Conservation (phyloP, 2,888 invertebrate genomes). For the Phytoseiulus persimilis region DNA sequence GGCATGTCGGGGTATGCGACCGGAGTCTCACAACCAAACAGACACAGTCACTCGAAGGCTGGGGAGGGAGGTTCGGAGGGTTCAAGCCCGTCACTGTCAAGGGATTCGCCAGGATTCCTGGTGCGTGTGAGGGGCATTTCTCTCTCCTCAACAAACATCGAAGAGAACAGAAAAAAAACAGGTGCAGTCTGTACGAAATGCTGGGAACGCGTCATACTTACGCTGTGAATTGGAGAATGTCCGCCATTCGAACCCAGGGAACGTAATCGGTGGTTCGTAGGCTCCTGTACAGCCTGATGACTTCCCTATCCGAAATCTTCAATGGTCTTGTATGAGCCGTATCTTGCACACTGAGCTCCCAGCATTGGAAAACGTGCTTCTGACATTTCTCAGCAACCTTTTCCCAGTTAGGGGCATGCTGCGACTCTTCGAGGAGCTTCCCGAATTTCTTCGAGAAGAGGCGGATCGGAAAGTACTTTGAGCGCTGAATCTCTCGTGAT, state of each 20-base stretch:
- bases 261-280: neutral
- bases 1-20: too few species aligned
- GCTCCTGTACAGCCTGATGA: neutral
- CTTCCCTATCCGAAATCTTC: neutral
- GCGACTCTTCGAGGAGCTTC: neutral
- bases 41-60: too few species aligned
- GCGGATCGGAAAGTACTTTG: neutral
- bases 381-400: conserved; percentile 5
- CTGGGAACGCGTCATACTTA: neutral
- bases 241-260: neutral
- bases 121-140: too few species aligned
- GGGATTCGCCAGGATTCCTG: too few species aligned
- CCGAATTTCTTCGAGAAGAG: neutral
- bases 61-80: too few species aligned
- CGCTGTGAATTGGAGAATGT: neutral
- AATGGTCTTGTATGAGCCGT: neutral
- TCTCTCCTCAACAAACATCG: too few species aligned
- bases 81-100: too few species aligned
- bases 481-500: too few species aligned
- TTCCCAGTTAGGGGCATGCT: neutral
- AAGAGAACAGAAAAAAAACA: too few species aligned
- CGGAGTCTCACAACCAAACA: too few species aligned
- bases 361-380: conserved; percentile 28
- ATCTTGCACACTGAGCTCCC: conserved; percentile 10
- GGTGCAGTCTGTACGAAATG: too few species aligned